These are phyloP conservation scores for Gopherus flavomarginatus DNA, from an alignment of 2,113 vertebrate genomes.

Conservation along the genomic window DNA sequence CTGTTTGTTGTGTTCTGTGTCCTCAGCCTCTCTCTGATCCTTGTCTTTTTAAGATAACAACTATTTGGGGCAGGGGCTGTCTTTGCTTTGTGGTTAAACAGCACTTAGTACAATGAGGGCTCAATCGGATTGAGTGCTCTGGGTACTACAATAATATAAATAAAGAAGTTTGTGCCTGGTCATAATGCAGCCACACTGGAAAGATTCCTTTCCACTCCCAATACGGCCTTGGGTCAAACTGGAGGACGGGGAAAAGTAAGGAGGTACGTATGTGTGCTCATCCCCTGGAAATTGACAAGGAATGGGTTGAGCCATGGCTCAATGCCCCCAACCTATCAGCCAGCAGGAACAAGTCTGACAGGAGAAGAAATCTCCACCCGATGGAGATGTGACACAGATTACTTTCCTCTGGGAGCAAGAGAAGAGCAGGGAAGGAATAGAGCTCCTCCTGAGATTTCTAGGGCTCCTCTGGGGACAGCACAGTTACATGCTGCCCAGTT, in stretches of 20 bases:
- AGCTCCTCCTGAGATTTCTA: background rate
- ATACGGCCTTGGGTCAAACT: background rate
- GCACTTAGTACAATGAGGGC: background rate
- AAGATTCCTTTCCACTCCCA: background rate
- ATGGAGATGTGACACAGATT: background rate
- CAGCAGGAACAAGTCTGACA: background rate
- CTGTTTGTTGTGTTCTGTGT: background rate
- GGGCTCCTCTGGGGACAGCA: background rate
- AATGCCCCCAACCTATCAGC: background rate
- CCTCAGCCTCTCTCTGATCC: accelerated
- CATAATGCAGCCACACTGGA: background rate
- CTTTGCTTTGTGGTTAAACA: background rate
- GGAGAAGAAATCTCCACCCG: background rate
- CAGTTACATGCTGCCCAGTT: background rate
- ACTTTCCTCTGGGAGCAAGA: background rate
- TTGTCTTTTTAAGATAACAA: background rate
- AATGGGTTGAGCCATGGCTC: background rate
- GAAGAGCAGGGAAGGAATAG: background rate
- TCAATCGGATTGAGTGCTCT: background rate
- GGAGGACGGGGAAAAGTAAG: background rate
- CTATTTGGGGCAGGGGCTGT: background rate
- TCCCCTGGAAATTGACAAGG: background rate
- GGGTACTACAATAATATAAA: background rate
- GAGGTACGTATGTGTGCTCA: background rate
- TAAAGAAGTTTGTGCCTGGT: background rate